Percentiles rank a stretch among this genome's conserved stretches.
These are phyloP conservation scores for Tenthredo notha DNA, from an alignment of 2,888 invertebrate genomes.

Conservation along the genomic window DNA sequence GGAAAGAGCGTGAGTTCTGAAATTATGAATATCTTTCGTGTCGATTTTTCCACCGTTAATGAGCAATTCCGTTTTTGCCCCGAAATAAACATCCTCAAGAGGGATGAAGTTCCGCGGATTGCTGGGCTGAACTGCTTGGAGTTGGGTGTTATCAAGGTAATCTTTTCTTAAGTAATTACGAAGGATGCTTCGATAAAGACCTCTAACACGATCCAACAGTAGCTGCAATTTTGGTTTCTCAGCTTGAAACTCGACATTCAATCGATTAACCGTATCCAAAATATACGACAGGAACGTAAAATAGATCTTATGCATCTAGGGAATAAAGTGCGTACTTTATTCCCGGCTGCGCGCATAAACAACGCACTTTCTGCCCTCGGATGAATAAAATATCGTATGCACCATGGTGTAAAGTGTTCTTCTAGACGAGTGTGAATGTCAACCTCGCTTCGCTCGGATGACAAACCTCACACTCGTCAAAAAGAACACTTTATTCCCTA, in stretches of 20 bases:
- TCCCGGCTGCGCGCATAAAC: too few species aligned
- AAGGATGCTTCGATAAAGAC: constrained; percentile 50
- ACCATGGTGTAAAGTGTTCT: too few species aligned
- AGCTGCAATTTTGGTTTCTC: constrained; percentile 52
- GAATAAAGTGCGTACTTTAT: too few species aligned
- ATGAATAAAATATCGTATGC: too few species aligned
- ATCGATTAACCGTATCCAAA: constrained; percentile 46
- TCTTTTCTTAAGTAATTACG: constrained; percentile 47
- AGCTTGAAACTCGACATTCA: constrained; percentile 56
- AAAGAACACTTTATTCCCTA: too few species aligned
- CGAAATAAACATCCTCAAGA: constrained; percentile 50
- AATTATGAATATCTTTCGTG: constrained; percentile 51
- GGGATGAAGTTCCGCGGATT: constrained; percentile 47
- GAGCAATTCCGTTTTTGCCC: constrained; percentile 45
- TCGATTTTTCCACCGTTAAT: constrained; percentile 47
- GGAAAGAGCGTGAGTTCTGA: constrained; percentile 43
- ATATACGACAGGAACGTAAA: constrained; percentile 49
- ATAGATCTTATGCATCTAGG: too few species aligned
- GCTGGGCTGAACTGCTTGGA: not conserved
- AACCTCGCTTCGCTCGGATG: too few species aligned
- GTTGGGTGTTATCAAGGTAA: constrained; percentile 29
- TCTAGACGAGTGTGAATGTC: too few species aligned
- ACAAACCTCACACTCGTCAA: too few species aligned
- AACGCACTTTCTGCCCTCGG: too few species aligned
- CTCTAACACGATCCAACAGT: constrained; percentile 42